phyloP scores from a whole-genome alignment of 2,888 invertebrate genomes.

The Papilio elwesi region DNA sequence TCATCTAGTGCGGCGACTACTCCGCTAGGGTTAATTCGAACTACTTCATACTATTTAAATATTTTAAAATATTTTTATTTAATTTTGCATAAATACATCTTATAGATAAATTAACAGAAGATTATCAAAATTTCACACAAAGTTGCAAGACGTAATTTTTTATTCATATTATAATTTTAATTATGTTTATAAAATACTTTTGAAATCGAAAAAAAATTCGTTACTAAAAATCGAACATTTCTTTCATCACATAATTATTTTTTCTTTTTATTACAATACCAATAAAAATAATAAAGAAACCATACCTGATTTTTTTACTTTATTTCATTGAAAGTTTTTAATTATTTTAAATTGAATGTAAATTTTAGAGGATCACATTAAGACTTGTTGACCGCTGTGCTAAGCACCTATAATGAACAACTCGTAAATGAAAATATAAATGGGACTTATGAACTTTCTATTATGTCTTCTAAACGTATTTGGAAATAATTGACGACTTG shows the following conservation, averaged over 20 bases:
- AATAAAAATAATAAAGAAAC: too few relatives aligned
- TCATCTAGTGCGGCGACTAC: conserved; percentile 80
- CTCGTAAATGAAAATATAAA: background rate
- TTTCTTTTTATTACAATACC: too few relatives aligned
- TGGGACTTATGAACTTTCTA: background rate
- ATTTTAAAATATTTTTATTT: conserved; percentile 61
- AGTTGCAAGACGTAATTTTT: too few relatives aligned
- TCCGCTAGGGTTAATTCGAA: conserved; percentile 81
- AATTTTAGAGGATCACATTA: background rate
- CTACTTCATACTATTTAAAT: conserved; percentile 73
- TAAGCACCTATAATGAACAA: background rate
- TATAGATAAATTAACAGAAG: background rate
- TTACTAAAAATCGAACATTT: too few relatives aligned
- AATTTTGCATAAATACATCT: background rate
- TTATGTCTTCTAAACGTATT: background rate
- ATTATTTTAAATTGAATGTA: background rate
- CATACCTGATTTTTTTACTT: too few relatives aligned
- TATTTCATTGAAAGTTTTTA: background rate
- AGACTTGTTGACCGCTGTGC: background rate
- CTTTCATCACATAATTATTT: too few relatives aligned
- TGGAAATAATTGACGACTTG: background rate
- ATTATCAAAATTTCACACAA: background rate
- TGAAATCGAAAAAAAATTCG: too few relatives aligned
- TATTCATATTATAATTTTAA: too few relatives aligned
- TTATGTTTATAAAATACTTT: too few relatives aligned